Evolutionary conservation across 2,797 vertebrate genomes (phyloP), one percentile per base, ranked within the genome.

Genomic region (Micrastur ruficollis): DNA sequence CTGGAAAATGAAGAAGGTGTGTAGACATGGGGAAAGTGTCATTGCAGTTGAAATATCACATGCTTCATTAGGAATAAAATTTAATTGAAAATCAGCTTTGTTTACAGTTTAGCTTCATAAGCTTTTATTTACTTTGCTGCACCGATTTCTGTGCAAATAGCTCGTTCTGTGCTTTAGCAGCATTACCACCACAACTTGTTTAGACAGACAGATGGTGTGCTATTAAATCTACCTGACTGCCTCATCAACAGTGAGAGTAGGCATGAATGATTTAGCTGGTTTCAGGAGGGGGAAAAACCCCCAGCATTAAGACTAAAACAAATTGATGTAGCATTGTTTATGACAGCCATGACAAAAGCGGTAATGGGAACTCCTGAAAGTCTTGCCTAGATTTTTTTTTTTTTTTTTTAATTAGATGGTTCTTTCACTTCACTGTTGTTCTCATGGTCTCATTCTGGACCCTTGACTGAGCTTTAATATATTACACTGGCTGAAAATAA

Each of bases 151-250:
- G 17, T 62, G 53, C 34, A 88, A 90, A 93, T 65, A 75, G 18
- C 25, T 82, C 31, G 49, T 96, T 27, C 46, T 79, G 62, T 78
- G 70, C 86, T 86, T 79, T 36, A 94, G 72, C 49, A 95, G 65
- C 15, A 46, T 62, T 83, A 58, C 31, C 14, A n/a, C 50, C 22
- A 23, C 27, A 81, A 78, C 65, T 90, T 87, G 34, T 74, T 94
- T 49, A 84, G 73, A 20, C 19, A 49, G 84, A 78, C 96, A 96
- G 95, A 95, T 96, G 95, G 87, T 81, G 49, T 62, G 47, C 76
- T 72, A 5, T 73, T 89, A 91, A 96, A 94, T 95, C 85, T 58
- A 83, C 91, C 91, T 93, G 79, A 63, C 70, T 93, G 36, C 66
- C 34, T 96, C 58, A 75, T 90, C 87, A 75, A 6, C 42, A 65